A percentile compares a stretch with the other conserved stretches of the same genome.
Conservation (phyloP, 2,888 invertebrate genomes). For the Macaria notata region DNA sequence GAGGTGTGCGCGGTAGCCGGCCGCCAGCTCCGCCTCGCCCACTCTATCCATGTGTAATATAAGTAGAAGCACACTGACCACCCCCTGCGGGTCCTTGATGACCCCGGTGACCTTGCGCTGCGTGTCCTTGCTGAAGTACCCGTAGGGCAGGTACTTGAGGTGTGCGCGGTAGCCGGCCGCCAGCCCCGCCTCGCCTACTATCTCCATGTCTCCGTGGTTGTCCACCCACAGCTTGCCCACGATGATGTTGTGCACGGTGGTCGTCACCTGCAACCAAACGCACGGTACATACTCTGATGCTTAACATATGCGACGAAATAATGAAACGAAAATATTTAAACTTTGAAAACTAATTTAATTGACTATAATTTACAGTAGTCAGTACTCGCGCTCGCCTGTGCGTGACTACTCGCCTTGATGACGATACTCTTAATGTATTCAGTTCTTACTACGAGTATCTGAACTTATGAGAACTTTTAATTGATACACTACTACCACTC, state of each 20-base stretch:
- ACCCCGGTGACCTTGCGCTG: constrained; percentile 95
- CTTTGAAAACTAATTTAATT: no score
- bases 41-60: constrained; percentile 90
- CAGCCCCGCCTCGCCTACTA: constrained; percentile 89
- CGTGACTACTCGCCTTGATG: no score
- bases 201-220: constrained; percentile 99
- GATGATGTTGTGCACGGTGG: constrained; percentile 99
- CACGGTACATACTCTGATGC: constrained; percentile 3
- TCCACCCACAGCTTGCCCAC: constrained; percentile 99
- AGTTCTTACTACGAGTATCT: no score
- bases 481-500: no score
- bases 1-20: constrained; percentile 96
- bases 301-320: no score
- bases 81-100: constrained; percentile 87
- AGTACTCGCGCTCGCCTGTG: no score
- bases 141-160: constrained; percentile 98
- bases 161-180: constrained; percentile 96
- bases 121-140: constrained; percentile 98
- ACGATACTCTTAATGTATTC: no score
- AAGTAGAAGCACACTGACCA: constrained; percentile 72
- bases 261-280: constrained; percentile 86
- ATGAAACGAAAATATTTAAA: no score
- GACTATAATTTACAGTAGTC: no score
- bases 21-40: constrained; percentile 89
- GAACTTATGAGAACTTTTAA: no score